phyloP scores from a whole-genome alignment of 2,113 vertebrate genomes.

The Thryonomys swinderianus region DNA sequence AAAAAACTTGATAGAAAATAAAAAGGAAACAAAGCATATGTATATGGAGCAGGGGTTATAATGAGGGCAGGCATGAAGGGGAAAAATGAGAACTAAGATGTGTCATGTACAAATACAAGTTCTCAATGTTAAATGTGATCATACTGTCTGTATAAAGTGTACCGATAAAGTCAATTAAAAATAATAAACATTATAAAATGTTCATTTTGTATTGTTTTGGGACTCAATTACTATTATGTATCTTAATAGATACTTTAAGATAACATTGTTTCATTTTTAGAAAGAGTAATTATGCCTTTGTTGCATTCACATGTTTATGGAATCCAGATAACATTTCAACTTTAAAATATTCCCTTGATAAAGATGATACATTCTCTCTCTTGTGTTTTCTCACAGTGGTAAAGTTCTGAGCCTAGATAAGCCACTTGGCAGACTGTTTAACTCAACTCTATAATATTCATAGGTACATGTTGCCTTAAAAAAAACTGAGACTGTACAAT shows the following conservation, averaged over 20 bases:
- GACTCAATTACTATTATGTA: conserved; percentile 8
- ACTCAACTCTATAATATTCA: neutral
- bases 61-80: no score
- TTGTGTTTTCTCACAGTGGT: neutral
- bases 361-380: neutral
- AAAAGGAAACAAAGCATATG: no score
- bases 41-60: no score
- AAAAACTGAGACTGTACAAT: neutral
- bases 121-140: no score
- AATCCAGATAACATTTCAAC: neutral
- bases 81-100: no score
- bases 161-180: no score
- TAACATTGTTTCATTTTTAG: neutral
- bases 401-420: neutral
- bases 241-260: neutral
- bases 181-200: neutral
- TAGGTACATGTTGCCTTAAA: neutral
- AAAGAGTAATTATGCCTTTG: neutral
- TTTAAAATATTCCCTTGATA: neutral
- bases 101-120: no score
- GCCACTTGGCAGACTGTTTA: neutral
- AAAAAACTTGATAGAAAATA: no score
- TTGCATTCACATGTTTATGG: neutral
- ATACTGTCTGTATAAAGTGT: no score
- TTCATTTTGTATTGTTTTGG: neutral